These are phyloP conservation scores for Chiridota heheva DNA, from an alignment of 35 echinoderm and acorn worm genomes.

Conservation along the genomic window DNA sequence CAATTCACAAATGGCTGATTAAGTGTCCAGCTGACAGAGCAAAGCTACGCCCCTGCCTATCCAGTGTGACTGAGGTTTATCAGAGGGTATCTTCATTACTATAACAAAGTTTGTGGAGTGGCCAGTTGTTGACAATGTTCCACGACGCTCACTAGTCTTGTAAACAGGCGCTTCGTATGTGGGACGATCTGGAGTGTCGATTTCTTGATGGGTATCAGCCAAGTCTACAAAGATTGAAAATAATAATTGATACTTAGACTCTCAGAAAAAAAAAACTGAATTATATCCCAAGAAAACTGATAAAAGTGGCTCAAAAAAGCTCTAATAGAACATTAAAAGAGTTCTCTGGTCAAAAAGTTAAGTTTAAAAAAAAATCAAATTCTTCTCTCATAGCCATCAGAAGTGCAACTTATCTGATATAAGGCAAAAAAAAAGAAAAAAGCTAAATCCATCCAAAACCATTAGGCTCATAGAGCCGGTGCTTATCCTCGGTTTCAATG, in stretches of 20 bases:
- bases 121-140: constrained; percentile 92
- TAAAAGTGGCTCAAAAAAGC: not conserved
- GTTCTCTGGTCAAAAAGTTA: not conserved
- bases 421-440: no score
- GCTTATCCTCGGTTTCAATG: no score
- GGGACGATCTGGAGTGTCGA: constrained; percentile 64
- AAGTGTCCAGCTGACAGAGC: constrained; percentile 90
- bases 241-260: not conserved
- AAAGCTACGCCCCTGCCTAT: constrained; percentile 86
- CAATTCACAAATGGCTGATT: no score
- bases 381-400: not conserved
- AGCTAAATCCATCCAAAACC: no score
- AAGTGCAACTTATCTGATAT: not conserved
- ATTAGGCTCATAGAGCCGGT: no score
- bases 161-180: constrained; percentile 84
- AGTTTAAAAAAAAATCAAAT: not conserved
- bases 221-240: constrained; percentile 53
- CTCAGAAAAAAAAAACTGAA: not conserved
- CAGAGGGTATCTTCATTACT: constrained; percentile 78
- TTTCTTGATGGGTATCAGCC: constrained; percentile 82
- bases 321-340: not conserved
- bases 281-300: not conserved
- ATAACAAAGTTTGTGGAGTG: constrained; percentile 99
- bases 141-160: constrained; percentile 94
- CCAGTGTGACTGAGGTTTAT: constrained; percentile 84